Conservation (phyloP, 1,140 invertebrate genomes). For the Cotesia vestalis region DNA sequence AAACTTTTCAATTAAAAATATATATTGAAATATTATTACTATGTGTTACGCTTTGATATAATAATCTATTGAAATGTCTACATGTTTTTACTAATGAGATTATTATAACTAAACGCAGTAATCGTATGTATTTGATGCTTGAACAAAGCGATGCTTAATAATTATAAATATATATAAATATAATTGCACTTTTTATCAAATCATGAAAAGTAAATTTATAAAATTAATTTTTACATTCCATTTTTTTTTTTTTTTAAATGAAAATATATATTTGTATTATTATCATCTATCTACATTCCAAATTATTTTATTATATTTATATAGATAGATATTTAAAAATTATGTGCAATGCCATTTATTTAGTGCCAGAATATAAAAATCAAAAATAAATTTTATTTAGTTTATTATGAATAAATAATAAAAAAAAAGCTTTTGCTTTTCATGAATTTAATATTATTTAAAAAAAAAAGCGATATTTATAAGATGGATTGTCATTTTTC, state of each 20-base stretch:
- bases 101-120: slow-evolving; percentile 33
- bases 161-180: slow-evolving; percentile 19
- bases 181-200: slow-evolving; percentile 20
- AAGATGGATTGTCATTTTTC: slow-evolving; percentile 2
- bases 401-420: neutral
- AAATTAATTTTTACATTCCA: too few relatives aligned
- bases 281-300: neutral
- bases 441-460: neutral
- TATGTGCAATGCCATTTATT: slow-evolving; percentile 31
- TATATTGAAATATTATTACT: slow-evolving; percentile 45
- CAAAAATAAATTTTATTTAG: neutral
- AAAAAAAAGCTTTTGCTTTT: slow-evolving; percentile 6
- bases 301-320: neutral
- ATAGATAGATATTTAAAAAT: neutral
- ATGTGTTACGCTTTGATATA: slow-evolving; percentile 48
- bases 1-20: slow-evolving; percentile 30
- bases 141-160: slow-evolving; percentile 11
- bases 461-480: neutral
- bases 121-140: slow-evolving; percentile 17
- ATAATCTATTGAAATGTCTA: slow-evolving; percentile 52
- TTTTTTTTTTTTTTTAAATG: too few relatives aligned
- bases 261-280: too few relatives aligned
- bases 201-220: neutral
- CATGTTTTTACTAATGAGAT: slow-evolving; percentile 46
- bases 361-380: slow-evolving; percentile 20